These are phyloP conservation scores for Danio albolineatus DNA, from an alignment of 2,797 vertebrate species.

Conservation along the genomic window DNA sequence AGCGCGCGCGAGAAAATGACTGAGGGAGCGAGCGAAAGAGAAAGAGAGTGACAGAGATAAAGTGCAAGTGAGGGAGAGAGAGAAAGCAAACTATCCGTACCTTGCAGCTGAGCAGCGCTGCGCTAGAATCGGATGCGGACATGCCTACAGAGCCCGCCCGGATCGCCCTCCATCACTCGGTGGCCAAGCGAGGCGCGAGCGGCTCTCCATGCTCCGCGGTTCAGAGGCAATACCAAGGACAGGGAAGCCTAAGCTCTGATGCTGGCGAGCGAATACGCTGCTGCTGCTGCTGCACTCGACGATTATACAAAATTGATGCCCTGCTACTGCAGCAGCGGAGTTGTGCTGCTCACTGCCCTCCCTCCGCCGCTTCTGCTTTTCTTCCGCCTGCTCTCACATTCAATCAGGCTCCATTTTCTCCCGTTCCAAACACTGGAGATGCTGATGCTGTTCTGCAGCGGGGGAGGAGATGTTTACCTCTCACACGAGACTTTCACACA, in stretches of 20 bases:
- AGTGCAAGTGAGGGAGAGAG: conserved; percentile 40
- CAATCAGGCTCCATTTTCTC: conserved; percentile 52
- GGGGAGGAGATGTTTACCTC: conserved; percentile 45
- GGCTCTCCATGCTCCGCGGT: conserved; percentile 52
- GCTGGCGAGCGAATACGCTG: conserved; percentile 43
- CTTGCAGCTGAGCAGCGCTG: conserved; percentile 81
- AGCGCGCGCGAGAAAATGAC: conserved; percentile 1
- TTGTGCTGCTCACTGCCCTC: conserved; percentile 53
- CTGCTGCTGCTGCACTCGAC: conserved; percentile 55
- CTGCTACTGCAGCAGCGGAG: conserved; percentile 75
- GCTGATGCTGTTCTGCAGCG: conserved; percentile 22
- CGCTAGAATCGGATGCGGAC: conserved; percentile 82
- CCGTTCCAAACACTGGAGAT: conserved; percentile 39
- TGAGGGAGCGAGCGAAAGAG: conserved; percentile 7
- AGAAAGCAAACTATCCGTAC: conserved; percentile 49
- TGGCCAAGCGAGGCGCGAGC: conserved; percentile 36
- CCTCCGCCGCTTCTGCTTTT: conserved; percentile 62
- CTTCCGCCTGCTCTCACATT: conserved; percentile 41
- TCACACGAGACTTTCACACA: conserved; percentile 4
- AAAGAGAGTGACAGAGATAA: conserved; percentile 57
- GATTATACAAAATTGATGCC: conserved; percentile 81
- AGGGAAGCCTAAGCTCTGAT: conserved; percentile 31
- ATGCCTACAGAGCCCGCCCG: conserved; percentile 75
- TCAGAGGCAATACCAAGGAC: conserved; percentile 14
- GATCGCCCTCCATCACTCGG: conserved; percentile 51